Conservation (phyloP, 1,140 invertebrate genomes). For the Pseudomyrmex flavicornis region DNA sequence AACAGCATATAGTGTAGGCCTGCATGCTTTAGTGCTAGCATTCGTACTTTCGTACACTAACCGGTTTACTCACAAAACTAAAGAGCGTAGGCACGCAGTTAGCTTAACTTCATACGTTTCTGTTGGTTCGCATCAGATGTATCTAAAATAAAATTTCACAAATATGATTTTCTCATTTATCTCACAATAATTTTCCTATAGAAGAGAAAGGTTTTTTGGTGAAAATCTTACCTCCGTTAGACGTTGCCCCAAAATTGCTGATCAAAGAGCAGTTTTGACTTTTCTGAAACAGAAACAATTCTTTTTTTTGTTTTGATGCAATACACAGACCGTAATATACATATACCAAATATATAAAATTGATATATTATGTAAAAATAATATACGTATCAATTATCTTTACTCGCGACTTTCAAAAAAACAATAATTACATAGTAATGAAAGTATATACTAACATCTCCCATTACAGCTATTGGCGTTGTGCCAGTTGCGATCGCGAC, state of each 20-base stretch:
- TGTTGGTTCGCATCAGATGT: constrained; percentile 79
- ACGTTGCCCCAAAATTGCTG: constrained; percentile 78
- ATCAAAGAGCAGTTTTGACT: constrained; percentile 82
- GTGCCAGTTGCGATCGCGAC: constrained; percentile 96
- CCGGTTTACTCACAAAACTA: constrained; percentile 72
- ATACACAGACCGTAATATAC: not conserved
- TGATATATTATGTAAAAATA: not conserved
- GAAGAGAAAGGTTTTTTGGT: too few species aligned
- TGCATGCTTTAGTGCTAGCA: constrained; percentile 74
- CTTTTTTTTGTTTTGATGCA: constrained; percentile 28
- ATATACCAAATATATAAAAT: not conserved
- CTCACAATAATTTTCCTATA: too few species aligned
- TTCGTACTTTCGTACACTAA: constrained; percentile 63
- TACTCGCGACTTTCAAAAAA: too few species aligned
- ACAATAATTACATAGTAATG: not conserved
- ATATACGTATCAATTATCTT: too few species aligned
- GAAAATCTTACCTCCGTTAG: constrained; percentile 80
- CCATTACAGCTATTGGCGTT: constrained; percentile 98
- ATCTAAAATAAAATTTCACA: constrained; percentile 73
- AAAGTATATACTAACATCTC: constrained; percentile 86
- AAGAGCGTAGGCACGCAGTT: constrained; percentile 82
- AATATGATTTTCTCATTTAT: too few species aligned
- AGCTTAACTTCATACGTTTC: constrained; percentile 84
- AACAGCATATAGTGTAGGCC: constrained; percentile 75
- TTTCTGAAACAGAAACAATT: constrained; percentile 76